A percentile compares a stretch with the other conserved stretches of the same genome.
Evolutionary conservation across 2,113 vertebrate species (phyloP).

Genomic region (human (Homo sapiens)): DNA sequence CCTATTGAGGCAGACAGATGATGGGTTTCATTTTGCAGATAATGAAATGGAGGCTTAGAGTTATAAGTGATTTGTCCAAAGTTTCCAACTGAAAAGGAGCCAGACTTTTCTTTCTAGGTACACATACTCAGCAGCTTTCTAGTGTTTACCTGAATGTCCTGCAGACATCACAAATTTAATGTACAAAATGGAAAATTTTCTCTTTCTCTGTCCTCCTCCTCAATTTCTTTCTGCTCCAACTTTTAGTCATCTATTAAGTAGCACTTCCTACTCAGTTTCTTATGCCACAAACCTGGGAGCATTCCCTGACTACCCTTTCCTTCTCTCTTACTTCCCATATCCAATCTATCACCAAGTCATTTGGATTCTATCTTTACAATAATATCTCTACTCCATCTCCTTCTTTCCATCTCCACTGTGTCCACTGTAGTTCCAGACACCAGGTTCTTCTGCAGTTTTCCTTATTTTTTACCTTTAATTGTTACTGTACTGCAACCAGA

Average conservation of each 20-base stretch:
- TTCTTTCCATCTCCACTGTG: not conserved
- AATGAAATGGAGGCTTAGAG: not conserved
- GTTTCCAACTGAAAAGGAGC: not conserved
- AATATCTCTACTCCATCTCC: rapidly evolving
- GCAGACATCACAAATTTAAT: not conserved
- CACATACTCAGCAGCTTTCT: not conserved
- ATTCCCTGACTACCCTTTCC: not conserved
- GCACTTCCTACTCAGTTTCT: not conserved
- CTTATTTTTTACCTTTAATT: not conserved
- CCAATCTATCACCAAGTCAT: not conserved
- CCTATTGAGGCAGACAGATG: not conserved
- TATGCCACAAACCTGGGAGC: not conserved
- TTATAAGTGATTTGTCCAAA: not conserved
- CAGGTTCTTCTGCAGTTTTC: not conserved
- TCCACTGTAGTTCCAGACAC: not conserved
- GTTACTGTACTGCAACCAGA: not conserved
- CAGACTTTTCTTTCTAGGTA: not conserved
- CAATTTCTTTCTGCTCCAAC: not conserved
- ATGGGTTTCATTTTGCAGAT: not conserved
- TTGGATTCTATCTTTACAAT: not conserved
- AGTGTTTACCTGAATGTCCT: not conserved
- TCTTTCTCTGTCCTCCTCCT: not conserved
- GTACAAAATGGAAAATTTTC: not conserved
- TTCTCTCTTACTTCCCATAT: not conserved
- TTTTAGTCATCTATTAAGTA: not conserved